A percentile compares a stretch with the other conserved stretches of the same genome.
Evolutionary conservation across 2,888 invertebrate genomes (phyloP).

Genomic region (Alsophila aescularia): DNA sequence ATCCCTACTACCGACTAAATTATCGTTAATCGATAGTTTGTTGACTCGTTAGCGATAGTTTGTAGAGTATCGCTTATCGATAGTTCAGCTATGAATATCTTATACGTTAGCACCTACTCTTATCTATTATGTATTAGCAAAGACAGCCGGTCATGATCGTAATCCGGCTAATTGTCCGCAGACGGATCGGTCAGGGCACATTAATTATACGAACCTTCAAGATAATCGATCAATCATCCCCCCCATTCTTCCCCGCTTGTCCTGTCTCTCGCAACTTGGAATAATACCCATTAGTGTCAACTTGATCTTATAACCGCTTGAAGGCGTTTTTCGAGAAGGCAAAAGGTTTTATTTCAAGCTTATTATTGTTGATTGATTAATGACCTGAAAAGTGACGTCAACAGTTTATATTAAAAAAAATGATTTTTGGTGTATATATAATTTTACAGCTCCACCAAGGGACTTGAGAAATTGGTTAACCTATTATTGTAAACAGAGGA

Average conservation of each 20-base stretch:
- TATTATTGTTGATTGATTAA: conserved; percentile 35
- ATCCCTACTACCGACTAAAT: too few relatives aligned
- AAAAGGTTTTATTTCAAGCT: conserved; percentile 33
- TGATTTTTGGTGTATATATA: too few relatives aligned
- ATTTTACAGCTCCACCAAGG: too few relatives aligned
- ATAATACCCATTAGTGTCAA: conserved; percentile 65
- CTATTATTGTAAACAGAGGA: too few relatives aligned
- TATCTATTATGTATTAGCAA: conserved; percentile 19
- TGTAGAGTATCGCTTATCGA: background rate
- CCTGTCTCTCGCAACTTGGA: conserved; percentile 36
- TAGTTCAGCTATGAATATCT: background rate
- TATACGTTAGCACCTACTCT: background rate
- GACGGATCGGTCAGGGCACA: conserved; percentile 58
- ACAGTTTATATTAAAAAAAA: too few relatives aligned
- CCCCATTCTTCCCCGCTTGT: conserved; percentile 20
- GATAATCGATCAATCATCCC: conserved; percentile 69
- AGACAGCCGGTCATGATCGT: conserved; percentile 41
- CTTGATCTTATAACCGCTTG: conserved; percentile 51
- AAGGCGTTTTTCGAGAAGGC: conserved; percentile 23
- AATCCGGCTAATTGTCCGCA: conserved; percentile 56
- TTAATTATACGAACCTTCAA: conserved; percentile 67
- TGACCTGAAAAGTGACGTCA: conserved; percentile 3
- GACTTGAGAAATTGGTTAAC: too few relatives aligned
- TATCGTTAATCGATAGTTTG: too few relatives aligned
- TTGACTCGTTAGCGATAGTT: too few relatives aligned